Evolutionary conservation across 1,140 invertebrate species (phyloP), one percentile per base, ranked within the genome.

Genomic region (Drosophila littoralis): DNA sequence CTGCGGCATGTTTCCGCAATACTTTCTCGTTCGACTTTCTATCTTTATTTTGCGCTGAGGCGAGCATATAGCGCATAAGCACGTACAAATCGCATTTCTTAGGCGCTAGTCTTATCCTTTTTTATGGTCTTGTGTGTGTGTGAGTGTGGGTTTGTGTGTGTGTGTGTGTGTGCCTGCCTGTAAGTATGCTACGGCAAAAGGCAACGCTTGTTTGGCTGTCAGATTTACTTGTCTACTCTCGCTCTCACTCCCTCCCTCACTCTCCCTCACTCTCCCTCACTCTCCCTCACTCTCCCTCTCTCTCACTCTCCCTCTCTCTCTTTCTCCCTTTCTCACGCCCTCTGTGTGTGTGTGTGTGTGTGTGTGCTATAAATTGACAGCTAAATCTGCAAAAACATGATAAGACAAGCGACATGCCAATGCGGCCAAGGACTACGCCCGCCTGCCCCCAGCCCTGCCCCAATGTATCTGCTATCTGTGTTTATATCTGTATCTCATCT

Each of bases 41-140:
- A 13, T 54, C n/a, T 55, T 2, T 36, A 8, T 58, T 38, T 17
- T 10, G 43, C 77, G 83, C 83, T 89, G 84, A 88, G 84, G 74
- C 84, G 73, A 80, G 80, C 83, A 89, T 79, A 89, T 75, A 79
- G 85, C 81, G 85, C 85, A 80, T 89, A 89, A 89, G 84, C 84
- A 89, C 84, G 84, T 89, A 89, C 85, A 89, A 89, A 89, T 89
- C 84, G 84, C 84, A 89, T 89, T 89, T 89, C 84, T 88, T 88
- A 88, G 83, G 76, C 73, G 75, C 69, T 81, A 15, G 57, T 33
- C 57, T 59, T 59, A 59, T 59, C 48, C 64, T 57, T 63, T 59
- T 81, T 66, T 71, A 65, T 22, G 65, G 55, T 35, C 40, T 35
- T 54, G 15, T 17, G 48, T 32, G 51, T 58, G 52, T 58, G 10